phyloP scores from a whole-genome alignment of 2,888 invertebrate species.

The Conops quadrifasciatus region DNA sequence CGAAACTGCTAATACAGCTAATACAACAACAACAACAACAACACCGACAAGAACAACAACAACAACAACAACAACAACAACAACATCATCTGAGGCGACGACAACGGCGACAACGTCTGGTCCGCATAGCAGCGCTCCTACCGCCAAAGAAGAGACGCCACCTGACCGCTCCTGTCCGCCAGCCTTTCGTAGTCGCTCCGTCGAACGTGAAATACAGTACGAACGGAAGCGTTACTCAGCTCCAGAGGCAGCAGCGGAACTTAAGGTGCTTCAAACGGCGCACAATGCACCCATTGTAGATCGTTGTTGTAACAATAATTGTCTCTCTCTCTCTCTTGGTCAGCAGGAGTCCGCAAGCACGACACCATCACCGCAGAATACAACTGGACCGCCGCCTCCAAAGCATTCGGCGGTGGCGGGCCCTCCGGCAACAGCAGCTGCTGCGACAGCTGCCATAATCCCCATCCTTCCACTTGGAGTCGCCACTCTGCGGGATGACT shows the following conservation, averaged over 20 bases:
- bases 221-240: slow-evolving; percentile 61
- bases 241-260: slow-evolving; percentile 53
- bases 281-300: neutral
- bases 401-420: slow-evolving; percentile 60
- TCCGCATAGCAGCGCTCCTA: slow-evolving; percentile 42
- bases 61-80: slow-evolving; percentile 39
- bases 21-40: slow-evolving; percentile 37
- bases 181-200: slow-evolving; percentile 62
- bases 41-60: slow-evolving; percentile 10
- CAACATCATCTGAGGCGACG: slow-evolving; percentile 43
- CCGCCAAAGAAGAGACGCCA: slow-evolving; percentile 55
- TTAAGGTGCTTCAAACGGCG: slow-evolving; percentile 52
- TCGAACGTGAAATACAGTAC: slow-evolving; percentile 59
- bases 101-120: slow-evolving; percentile 39
- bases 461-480: slow-evolving; percentile 65
- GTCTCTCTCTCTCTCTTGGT: slow-evolving; percentile 11
- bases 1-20: slow-evolving; percentile 37
- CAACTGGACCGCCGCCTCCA: slow-evolving; percentile 51
- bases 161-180: slow-evolving; percentile 61
- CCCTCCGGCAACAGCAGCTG: slow-evolving; percentile 66
- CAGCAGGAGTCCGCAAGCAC: slow-evolving; percentile 60
- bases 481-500: slow-evolving; percentile 66
- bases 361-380: slow-evolving; percentile 63
- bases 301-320: slow-evolving; percentile 1
- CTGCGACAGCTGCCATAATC: slow-evolving; percentile 66